Evolutionary conservation across 2,113 vertebrate species (phyloP).

Genomic region (Tauraco erythrolophus): DNA sequence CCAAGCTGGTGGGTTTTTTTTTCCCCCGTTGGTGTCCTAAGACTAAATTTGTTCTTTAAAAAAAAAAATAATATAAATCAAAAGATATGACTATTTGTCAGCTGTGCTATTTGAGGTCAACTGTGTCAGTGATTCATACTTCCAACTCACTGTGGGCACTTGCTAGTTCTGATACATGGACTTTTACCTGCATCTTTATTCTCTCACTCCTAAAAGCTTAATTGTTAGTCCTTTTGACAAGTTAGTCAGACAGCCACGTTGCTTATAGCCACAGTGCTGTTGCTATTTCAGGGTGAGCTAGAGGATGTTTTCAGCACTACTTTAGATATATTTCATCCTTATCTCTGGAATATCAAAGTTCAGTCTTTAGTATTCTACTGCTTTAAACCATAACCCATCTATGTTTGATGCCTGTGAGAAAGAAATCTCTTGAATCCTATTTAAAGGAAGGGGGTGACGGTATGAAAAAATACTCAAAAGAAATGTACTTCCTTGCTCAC

Average conservation of each 20-base stretch:
- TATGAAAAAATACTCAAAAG: not conserved
- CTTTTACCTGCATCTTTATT: not conserved
- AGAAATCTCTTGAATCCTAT: not conserved
- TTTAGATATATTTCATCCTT: not conserved
- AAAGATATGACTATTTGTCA: not conserved
- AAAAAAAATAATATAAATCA: not conserved
- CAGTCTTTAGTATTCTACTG: not conserved
- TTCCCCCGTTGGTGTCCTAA: rapidly evolving
- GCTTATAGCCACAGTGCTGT: rapidly evolving
- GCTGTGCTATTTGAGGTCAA: not conserved
- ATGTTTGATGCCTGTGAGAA: not conserved
- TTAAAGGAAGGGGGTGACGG: not conserved
- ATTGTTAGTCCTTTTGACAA: not conserved
- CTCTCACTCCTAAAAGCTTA: not conserved
- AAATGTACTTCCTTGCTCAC: not conserved
- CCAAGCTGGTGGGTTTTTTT: rapidly evolving
- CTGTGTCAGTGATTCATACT: not conserved
- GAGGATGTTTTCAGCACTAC: not conserved
- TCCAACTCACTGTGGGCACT: not conserved
- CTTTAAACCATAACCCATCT: not conserved
- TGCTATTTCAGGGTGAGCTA: not conserved
- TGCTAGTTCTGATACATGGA: not conserved
- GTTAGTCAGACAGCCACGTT: not conserved
- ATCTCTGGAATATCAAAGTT: not conserved
- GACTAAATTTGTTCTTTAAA: not conserved